These are phyloP conservation scores for Spea bombifrons DNA, from an alignment of 2,113 vertebrate species.

Conservation along the genomic window DNA sequence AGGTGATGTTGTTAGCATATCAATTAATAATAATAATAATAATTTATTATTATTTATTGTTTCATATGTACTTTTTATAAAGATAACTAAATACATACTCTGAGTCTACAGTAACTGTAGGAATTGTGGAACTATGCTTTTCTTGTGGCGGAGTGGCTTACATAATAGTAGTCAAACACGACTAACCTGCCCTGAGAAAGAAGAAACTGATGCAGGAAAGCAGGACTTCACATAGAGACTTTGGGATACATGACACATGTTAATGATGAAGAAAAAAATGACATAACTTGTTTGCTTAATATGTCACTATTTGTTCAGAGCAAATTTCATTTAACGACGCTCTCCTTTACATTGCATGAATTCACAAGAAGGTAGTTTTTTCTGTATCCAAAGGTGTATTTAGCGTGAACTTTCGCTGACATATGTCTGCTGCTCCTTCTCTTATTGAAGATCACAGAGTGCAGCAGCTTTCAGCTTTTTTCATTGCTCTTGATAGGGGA, in stretches of 20 bases:
- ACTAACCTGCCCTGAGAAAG: not conserved
- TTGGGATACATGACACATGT: not conserved
- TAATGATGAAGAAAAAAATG: constrained; percentile 15
- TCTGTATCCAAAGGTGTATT: constrained; percentile 52
- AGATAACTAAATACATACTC: too few relatives aligned
- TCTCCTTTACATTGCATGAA: constrained; percentile 51
- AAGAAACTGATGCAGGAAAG: not conserved
- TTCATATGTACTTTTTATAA: too few relatives aligned
- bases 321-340: constrained; percentile 48
- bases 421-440: constrained; percentile 49
- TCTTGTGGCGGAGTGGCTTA: too few relatives aligned
- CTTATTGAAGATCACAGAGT: constrained; percentile 50
- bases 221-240: too few relatives aligned
- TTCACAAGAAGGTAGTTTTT: constrained; percentile 48
- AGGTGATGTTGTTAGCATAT: too few relatives aligned
- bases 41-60: too few relatives aligned
- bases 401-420: constrained; percentile 51
- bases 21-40: too few relatives aligned
- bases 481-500: constrained; percentile 50
- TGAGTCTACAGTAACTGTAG: too few relatives aligned
- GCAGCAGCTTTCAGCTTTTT: constrained; percentile 40
- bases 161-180: too few relatives aligned
- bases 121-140: too few relatives aligned
- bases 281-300: constrained; percentile 26
- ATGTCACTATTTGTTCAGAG: constrained; percentile 36